Evolutionary conservation across 2,797 vertebrate species (phyloP).

Genomic region (Smutsia temminckii): DNA sequence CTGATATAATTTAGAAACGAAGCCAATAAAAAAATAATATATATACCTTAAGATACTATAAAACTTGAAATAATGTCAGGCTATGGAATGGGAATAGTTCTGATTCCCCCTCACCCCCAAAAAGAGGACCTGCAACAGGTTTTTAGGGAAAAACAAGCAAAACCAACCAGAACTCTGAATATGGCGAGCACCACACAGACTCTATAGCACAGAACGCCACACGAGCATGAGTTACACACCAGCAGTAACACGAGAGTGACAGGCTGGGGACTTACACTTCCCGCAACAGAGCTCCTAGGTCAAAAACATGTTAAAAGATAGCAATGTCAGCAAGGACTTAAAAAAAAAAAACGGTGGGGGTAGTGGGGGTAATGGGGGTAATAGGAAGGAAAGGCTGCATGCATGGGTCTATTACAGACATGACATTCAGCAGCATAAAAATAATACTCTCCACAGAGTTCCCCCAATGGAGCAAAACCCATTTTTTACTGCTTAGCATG

Average conservation of each 20-base stretch:
- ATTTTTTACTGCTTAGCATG: constrained; percentile 42
- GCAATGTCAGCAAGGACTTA: constrained; percentile 44
- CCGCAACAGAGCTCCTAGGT: constrained; percentile 60
- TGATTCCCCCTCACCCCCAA: not conserved
- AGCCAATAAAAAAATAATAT: constrained; percentile 79
- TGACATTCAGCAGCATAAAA: constrained; percentile 75
- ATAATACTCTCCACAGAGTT: not conserved
- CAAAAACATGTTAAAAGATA: constrained; percentile 70
- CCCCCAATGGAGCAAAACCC: constrained; percentile 35
- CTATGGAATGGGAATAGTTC: constrained; percentile 55
- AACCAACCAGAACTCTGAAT: constrained; percentile 1
- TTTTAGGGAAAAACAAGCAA: constrained; percentile 39
- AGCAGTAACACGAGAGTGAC: constrained; percentile 17
- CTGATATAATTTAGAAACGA: constrained; percentile 74
- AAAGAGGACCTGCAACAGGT: constrained; percentile 62
- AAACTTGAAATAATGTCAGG: constrained; percentile 73
- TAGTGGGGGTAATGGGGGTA: not conserved
- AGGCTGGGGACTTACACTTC: not conserved
- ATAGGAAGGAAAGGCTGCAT: constrained; percentile 53
- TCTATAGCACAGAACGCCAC: constrained; percentile 12
- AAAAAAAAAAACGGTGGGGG: not conserved
- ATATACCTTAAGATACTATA: constrained; percentile 72
- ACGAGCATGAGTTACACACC: not conserved
- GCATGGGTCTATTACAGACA: constrained; percentile 62
- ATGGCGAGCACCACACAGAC: constrained; percentile 45